Conservation (phyloP, 2,888 invertebrate species). For the Ctenicera cuprea region DNA sequence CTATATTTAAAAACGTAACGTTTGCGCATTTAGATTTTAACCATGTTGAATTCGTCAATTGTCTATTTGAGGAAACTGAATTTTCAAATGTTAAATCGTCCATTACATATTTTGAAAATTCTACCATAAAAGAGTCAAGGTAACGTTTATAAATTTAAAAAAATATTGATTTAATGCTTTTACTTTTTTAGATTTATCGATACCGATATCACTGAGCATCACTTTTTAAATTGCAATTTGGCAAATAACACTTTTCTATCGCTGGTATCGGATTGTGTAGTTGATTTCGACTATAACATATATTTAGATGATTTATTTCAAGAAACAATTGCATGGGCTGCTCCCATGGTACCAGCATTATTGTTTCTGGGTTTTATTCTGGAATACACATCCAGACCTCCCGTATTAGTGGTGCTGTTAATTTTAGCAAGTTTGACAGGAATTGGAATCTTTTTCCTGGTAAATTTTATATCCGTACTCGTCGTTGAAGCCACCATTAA, state of each 20-base stretch:
- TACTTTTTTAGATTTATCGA: constrained; percentile 78
- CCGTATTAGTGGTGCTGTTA: constrained; percentile 66
- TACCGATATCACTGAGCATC: constrained; percentile 77
- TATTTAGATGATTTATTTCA: constrained; percentile 74
- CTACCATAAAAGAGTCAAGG: constrained; percentile 79
- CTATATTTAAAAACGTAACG: constrained; percentile 78
- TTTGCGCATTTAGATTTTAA: constrained; percentile 82
- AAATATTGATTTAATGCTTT: neutral
- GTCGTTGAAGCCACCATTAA: constrained; percentile 71
- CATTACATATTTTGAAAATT: constrained; percentile 79
- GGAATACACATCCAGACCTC: constrained; percentile 65
- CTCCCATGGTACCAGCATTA: constrained; percentile 72
- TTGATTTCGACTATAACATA: constrained; percentile 76
- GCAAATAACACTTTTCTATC: constrained; percentile 75
- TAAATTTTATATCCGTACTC: constrained; percentile 68
- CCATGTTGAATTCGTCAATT: constrained; percentile 83
- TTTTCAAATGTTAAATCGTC: constrained; percentile 84
- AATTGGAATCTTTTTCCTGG: constrained; percentile 75
- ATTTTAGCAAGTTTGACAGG: constrained; percentile 72
- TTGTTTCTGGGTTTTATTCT: constrained; percentile 69
- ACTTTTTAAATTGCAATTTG: constrained; percentile 78
- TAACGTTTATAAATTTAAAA: constrained; percentile 61
- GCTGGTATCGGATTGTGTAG: constrained; percentile 69
- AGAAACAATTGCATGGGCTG: constrained; percentile 69
- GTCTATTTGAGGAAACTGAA: constrained; percentile 81